Base-by-base conservation (phyloP, 2,888 invertebrate genomes). In the Orthosia cruda region DNA sequence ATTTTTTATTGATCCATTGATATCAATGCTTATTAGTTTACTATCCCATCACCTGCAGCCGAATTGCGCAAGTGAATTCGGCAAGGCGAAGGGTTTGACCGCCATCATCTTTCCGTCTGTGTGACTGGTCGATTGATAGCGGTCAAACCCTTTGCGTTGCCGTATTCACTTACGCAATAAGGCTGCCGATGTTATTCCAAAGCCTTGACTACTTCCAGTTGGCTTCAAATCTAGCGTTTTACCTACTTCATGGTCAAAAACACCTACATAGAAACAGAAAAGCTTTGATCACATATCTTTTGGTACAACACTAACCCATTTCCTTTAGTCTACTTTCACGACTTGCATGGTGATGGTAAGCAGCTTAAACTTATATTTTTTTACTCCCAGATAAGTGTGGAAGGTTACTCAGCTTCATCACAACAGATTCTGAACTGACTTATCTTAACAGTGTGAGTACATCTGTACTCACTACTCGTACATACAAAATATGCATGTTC, bases 341-440 rank as follows among this genome's bases (percentile, higher is more conserved):
- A 63, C 47, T 40, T 50, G 40, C 49, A n/a, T 69, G 74, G 74
- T 81, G 63, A 81, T 69, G 81, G 76, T 71, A 69, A 70, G 65
- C 80, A 73, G 71, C 72, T 77, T 71, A 73, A 59, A 74, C 58
- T 69, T 62, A 62, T 77, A 62, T 81, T 77, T 75, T 75, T 80
- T 76, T 26, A 64, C 62, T 64, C 63, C 50, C 23, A 81, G 77
- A 71, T 82, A 62, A 61, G 72, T 72, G 59, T 80, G 67, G 67
- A 49, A 58, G 45, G 59, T 75, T 68, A 67, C 65, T 81, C 73
- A 50, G 58, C 75, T 71, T 50, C 67, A 58, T 45, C 61, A 57
- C 52, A 61, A 54, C 52, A 74, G 20, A 67, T 62, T 80, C 55
- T 80, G 62, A 68, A 80, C 45, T 80, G 67, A 55, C 45, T n/a